Conservation (phyloP, 2,797 vertebrate genomes). For the Lates japonicus region DNA sequence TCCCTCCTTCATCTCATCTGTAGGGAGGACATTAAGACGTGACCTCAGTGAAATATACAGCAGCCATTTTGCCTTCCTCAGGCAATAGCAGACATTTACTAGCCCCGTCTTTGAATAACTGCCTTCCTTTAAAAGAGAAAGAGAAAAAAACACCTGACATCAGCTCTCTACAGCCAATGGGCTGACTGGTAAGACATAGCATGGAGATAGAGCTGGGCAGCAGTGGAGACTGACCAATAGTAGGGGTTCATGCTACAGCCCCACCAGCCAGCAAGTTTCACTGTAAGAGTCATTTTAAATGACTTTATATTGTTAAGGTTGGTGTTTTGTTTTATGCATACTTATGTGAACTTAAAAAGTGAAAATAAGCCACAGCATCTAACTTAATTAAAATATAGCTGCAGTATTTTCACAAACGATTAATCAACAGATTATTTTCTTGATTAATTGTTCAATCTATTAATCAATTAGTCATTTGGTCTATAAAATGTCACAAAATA, state of each 20-base stretch:
- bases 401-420: no score
- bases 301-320: no score
- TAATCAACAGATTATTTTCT: no score
- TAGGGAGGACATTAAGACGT: slow-evolving; percentile 58
- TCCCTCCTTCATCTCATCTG: slow-evolving; percentile 75
- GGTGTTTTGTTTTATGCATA: not conserved
- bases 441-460: not conserved
- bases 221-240: not conserved
- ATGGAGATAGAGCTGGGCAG: not conserved
- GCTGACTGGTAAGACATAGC: slow-evolving; percentile 1
- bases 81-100: slow-evolving; percentile 68
- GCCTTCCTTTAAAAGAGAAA: slow-evolving; percentile 47
- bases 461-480: not conserved
- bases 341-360: not conserved
- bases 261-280: not conserved
- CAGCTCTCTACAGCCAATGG: slow-evolving; percentile 44
- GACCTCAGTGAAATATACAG: slow-evolving; percentile 80
- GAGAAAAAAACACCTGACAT: slow-evolving; percentile 51
- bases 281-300: no score
- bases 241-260: not conserved
- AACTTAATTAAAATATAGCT: no score
- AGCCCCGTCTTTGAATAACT: slow-evolving; percentile 54
- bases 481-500: no score
- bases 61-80: slow-evolving; percentile 81
- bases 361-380: no score